Evolutionary conservation across 2,113 vertebrate species (phyloP), one percentile per base, ranked within the genome.

Genomic region (Echinops telfairi): DNA sequence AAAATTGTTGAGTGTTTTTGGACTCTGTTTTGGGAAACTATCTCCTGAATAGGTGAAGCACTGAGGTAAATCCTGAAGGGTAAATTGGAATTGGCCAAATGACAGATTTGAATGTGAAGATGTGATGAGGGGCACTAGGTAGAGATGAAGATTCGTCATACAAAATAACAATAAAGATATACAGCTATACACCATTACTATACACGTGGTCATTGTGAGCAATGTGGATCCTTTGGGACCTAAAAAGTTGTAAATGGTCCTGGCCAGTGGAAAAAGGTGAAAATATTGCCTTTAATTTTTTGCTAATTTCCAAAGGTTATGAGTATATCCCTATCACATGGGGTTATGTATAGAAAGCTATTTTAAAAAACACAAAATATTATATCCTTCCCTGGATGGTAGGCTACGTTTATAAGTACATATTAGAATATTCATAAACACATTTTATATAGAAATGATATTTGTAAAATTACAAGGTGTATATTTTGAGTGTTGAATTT

Each of bases 11-110:
- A 40, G 40, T 40, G 40, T 40, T 40, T 40, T 40, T 40, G 40
- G 40, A 40, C 40, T 40, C 40, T 7, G 20, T 15, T 10, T 62
- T 68, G 17, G 57, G 36, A 80, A 43, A 60, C 62, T 27, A 40
- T 22, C 14, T 76, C 38, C 14, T 27, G 62, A 86, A 16, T 6
- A 43, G 20, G 31, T 62, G 60, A 62, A 62, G 60, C 47, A 62
- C 60, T 62, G 23, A 62, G 47, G 1, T 75, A 64, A 43, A 27
- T 82, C 29, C 62, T 53, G 40, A 40, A 17, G 15, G 11, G 62
- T 79, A 14, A 62, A 11, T 9, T n/a, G 5, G 0, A 9, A 36
- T 0, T 12, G 47, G 15, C 3, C 58, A 57, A 43, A 17, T 22
- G 0, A 53, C 40, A 88, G 19, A 22, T 33, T 25, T 29, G 82